Evolutionary conservation across 2,113 vertebrate genomes (phyloP).

Genomic region (Agelaius phoeniceus): DNA sequence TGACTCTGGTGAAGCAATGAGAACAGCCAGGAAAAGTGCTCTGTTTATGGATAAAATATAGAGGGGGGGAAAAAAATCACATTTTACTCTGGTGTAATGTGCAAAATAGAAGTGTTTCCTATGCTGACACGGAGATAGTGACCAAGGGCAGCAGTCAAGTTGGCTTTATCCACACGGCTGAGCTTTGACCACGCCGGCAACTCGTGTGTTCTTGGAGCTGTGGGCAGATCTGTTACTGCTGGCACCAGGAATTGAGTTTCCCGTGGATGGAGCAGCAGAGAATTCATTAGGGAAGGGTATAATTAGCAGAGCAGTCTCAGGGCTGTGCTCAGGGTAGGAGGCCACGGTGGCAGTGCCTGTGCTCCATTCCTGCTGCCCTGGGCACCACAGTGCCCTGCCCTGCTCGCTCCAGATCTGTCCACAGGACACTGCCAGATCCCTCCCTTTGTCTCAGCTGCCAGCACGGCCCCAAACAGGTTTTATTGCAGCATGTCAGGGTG

Average conservation of each 20-base stretch:
- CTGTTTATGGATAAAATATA: not conserved
- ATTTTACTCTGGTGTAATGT: not conserved
- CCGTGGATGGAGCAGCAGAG: not conserved
- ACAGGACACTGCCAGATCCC: rapidly evolving
- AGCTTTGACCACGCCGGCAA: rapidly evolving
- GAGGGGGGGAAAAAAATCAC: rapidly evolving
- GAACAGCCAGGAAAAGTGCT: not conserved
- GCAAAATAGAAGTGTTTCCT: not conserved
- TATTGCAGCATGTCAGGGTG: not conserved
- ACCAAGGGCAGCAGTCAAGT: not conserved
- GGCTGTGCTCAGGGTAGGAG: not conserved
- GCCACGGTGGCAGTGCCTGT: not conserved
- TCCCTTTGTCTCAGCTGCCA: not conserved
- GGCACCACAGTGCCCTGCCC: not conserved
- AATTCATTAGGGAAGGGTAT: not conserved
- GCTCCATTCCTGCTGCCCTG: not conserved
- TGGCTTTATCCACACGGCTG: not conserved
- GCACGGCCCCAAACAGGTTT: not conserved
- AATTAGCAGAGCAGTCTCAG: rapidly evolving
- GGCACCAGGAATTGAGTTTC: rapidly evolving
- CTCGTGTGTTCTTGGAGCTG: not conserved
- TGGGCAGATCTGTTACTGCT: not conserved
- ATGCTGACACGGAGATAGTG: not conserved
- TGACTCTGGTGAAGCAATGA: not conserved
- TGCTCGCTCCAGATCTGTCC: not conserved